A percentile compares a stretch with the other conserved stretches of the same genome.
Evolutionary conservation across 2,797 vertebrate species (phyloP).

Genomic region (Danio jaintianensis): DNA sequence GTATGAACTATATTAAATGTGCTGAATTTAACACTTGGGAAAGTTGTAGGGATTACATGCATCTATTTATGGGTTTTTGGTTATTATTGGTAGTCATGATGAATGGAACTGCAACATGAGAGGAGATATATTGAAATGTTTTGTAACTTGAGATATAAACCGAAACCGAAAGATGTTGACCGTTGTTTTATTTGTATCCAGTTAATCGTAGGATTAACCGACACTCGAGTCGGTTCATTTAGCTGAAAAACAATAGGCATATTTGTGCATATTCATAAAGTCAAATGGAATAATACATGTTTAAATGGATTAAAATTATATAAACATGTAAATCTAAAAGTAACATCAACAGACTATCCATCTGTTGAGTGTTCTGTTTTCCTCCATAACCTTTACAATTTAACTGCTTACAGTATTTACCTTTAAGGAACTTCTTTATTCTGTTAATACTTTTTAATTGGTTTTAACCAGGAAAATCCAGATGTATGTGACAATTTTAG

Average conservation of each 20-base stretch:
- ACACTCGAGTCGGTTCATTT: neutral
- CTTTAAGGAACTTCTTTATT: too few relatives aligned
- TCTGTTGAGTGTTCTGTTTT: too few relatives aligned
- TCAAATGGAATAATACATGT: neutral
- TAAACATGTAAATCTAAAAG: neutral
- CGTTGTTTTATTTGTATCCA: neutral
- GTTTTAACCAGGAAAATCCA: too few relatives aligned
- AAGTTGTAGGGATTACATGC: neutral
- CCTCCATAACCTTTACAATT: too few relatives aligned
- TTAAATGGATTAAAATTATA: neutral
- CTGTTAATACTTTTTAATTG: too few relatives aligned
- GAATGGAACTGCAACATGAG: neutral
- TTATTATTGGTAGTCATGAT: neutral
- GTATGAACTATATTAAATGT: conserved; percentile 55
- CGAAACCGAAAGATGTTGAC: conserved; percentile 12
- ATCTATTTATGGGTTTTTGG: neutral
- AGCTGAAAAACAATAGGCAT: neutral
- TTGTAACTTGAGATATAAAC: conserved; percentile 8
- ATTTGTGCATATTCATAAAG: neutral
- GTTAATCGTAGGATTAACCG: too few relatives aligned
- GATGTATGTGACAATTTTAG: too few relatives aligned
- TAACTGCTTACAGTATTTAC: too few relatives aligned
- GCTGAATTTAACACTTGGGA: neutral
- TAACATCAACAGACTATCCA: neutral
- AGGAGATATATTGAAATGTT: neutral